These are phyloP conservation scores for Hafferia zeledoni DNA, from an alignment of 2,797 vertebrate genomes.

Conservation along the genomic window DNA sequence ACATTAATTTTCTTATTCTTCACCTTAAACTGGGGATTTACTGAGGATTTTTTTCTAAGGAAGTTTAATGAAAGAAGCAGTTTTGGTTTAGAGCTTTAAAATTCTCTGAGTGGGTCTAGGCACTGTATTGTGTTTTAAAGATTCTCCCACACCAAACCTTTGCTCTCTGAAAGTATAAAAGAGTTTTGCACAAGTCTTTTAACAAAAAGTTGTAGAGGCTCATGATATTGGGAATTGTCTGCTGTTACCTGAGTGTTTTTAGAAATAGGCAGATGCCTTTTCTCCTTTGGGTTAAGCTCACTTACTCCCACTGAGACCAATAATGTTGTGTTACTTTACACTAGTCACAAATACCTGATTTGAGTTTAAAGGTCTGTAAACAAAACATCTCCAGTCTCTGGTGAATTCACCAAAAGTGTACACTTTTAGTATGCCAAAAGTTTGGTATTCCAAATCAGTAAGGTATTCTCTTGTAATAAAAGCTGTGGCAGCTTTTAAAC, in stretches of 20 bases:
- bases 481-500: background rate
- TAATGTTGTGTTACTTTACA: background rate
- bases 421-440: background rate
- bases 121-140: background rate
- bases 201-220: background rate
- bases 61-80: background rate
- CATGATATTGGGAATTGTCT: background rate
- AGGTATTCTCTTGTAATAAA: background rate
- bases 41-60: background rate
- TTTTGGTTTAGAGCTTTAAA: background rate
- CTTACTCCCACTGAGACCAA: background rate
- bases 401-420: background rate
- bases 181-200: background rate
- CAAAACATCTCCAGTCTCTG: background rate
- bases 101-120: background rate
- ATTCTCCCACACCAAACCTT: background rate
- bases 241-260: background rate
- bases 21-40: background rate
- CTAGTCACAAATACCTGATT: background rate
- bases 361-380: background rate
- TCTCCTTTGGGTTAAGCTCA: background rate
- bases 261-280: background rate
- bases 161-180: background rate
- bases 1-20: background rate
- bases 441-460: background rate